Base-by-base conservation (phyloP, 2,888 invertebrate genomes). In the Brachyopa scutellaris region DNA sequence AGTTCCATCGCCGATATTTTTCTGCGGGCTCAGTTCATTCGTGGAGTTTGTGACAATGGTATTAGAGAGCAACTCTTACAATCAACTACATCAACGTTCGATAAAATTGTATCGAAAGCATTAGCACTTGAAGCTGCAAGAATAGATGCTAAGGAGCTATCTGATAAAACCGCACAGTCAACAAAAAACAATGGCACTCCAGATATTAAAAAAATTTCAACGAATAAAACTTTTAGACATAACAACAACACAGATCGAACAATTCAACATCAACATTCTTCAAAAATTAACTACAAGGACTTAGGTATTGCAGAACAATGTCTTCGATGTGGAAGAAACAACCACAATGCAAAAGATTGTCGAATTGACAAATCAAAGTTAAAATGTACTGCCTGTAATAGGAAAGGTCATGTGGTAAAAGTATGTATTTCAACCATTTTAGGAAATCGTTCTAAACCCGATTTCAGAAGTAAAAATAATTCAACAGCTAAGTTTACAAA, bases 111-210 rank as follows among this genome's bases (percentile, higher is more conserved):
- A 17, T 13, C 31, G 21, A 45, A 61, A 3, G 70, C 80, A 15
- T n/a, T 70, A 8, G 15, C 59, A 13, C 55, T 76, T 1, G 80
- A 82, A 21, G 69, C 80, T 0, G 69, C 74, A 1, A 74, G 36
- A 70, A 3, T 59, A 9, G 51, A 70, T 61, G 40, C n/a, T n/a
- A n/a, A n/a, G n/a, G n/a, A n/a, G n/a, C n/a, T n/a, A n/a, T n/a
- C n/a, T n/a, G n/a, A n/a, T n/a, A n/a, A n/a, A n/a, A n/a, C n/a
- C n/a, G n/a, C n/a, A n/a, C n/a, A n/a, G n/a, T n/a, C n/a, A n/a
- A n/a, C n/a, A n/a, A n/a, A n/a, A n/a, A n/a, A n/a, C n/a, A n/a
- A n/a, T n/a, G n/a, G n/a, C n/a, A n/a, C 38, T 11, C 36, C 33
- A 26, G 59, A 70, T 0, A 61, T 61, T 29, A 45, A 19, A 0